Evolutionary conservation across 2,797 vertebrate species (phyloP).

Genomic region (Chaunax sp.): DNA sequence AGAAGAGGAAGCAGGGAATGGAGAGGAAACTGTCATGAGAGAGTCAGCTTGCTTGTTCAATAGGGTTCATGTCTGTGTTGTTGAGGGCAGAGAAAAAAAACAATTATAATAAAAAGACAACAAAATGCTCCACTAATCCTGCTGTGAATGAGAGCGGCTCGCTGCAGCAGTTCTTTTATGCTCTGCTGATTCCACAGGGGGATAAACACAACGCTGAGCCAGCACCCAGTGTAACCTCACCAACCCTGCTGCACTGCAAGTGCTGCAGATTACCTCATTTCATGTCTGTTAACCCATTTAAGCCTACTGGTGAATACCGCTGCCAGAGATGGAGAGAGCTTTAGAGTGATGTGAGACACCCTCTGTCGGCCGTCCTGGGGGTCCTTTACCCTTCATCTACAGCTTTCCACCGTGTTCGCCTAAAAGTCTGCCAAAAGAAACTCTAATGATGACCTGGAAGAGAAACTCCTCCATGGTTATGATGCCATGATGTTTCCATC

Average conservation of each 20-base stretch:
- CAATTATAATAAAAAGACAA: constrained; percentile 52
- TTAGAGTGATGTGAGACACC: constrained; percentile 33
- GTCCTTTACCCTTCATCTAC: neutral
- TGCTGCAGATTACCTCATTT: constrained; percentile 68
- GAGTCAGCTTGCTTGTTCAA: constrained; percentile 12
- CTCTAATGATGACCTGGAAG: neutral
- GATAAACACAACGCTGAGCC: constrained; percentile 80
- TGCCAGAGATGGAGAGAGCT: constrained; percentile 26
- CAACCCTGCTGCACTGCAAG: constrained; percentile 62
- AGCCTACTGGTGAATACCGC: constrained; percentile 38
- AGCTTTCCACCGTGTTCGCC: neutral
- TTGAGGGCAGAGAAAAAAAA: constrained; percentile 14
- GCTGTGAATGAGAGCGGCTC: constrained; percentile 80
- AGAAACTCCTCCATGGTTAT: neutral
- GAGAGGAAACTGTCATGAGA: constrained; percentile 19
- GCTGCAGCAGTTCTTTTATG: constrained; percentile 82
- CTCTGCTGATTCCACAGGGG: constrained; percentile 73
- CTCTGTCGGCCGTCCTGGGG: constrained; percentile 23
- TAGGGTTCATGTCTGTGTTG: constrained; percentile 36
- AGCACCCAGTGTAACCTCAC: constrained; percentile 63
- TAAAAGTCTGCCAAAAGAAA: neutral
- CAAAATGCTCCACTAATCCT: constrained; percentile 81
- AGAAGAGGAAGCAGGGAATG: neutral
- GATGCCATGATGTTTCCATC: too few relatives aligned
- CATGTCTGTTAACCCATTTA: constrained; percentile 70